Evolutionary conservation across 2,797 vertebrate species (phyloP).

Genomic region (Takifugu rubripes): DNA sequence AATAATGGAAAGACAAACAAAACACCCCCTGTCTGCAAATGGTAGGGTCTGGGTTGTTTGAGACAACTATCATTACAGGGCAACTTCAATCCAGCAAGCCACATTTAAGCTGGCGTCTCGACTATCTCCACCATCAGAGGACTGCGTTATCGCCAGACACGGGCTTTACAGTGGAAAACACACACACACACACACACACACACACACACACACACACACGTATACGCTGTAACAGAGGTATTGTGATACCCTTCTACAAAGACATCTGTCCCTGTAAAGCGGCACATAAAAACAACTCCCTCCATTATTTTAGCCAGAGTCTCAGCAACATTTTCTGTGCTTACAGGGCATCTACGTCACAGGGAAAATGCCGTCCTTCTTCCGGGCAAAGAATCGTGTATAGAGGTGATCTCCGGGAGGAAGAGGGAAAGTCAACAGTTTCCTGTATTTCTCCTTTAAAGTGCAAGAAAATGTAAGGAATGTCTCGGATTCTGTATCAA

Average conservation of each 20-base stretch:
- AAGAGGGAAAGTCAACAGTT: constrained; percentile 59
- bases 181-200: too few relatives aligned
- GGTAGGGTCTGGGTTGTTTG: constrained; percentile 70
- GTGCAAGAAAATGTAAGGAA: constrained; percentile 31
- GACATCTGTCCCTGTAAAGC: constrained; percentile 6
- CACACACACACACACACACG: constrained; percentile 29
- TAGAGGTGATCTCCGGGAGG: constrained; percentile 43
- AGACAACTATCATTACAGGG: constrained; percentile 77
- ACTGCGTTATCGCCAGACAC: constrained; percentile 69
- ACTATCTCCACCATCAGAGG: constrained; percentile 76
- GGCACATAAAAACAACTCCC: constrained; percentile 19
- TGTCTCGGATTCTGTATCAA: constrained; percentile 38
- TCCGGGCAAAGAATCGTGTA: constrained; percentile 29
- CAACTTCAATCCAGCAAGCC: constrained; percentile 73
- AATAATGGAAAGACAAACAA: constrained; percentile 5
- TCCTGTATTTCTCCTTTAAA: constrained; percentile 65
- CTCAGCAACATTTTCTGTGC: constrained; percentile 24
- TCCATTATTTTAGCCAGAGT: constrained; percentile 23
- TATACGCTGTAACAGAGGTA: constrained; percentile 34
- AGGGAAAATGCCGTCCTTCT: constrained; percentile 34
- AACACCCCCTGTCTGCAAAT: constrained; percentile 40
- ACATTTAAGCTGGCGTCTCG: constrained; percentile 75
- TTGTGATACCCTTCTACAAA: constrained; percentile 32
- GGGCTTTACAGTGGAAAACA: constrained; percentile 58
- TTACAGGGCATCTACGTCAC: constrained; percentile 15